Conservation (phyloP, 2,888 invertebrate species). For the Gnatocerus cornutus region DNA sequence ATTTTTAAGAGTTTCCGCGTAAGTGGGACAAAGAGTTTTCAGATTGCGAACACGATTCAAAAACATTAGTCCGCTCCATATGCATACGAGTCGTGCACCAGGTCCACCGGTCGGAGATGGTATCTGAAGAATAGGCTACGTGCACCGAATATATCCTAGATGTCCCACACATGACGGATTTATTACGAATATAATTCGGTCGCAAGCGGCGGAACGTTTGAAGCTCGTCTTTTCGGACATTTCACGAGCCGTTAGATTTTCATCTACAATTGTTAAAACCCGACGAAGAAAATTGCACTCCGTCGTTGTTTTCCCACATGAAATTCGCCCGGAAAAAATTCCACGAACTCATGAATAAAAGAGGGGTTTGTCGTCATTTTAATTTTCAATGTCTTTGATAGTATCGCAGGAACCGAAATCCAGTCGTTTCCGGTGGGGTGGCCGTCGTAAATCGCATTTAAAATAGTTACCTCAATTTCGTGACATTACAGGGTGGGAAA, state of each 20-base stretch:
- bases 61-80: slow-evolving; percentile 38
- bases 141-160: slow-evolving; percentile 58
- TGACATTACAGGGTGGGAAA: slow-evolving; percentile 39
- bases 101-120: slow-evolving; percentile 51
- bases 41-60: slow-evolving; percentile 43
- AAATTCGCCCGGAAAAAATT: slow-evolving; percentile 6
- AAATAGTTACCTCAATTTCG: slow-evolving; percentile 42
- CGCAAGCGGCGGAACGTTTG: slow-evolving; percentile 56
- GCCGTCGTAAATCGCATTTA: slow-evolving; percentile 57
- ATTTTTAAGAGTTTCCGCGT: no score
- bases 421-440: slow-evolving; percentile 57
- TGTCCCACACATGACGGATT: slow-evolving; percentile 60
- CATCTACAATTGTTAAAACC: slow-evolving; percentile 51
- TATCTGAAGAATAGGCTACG: slow-evolving; percentile 56
- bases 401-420: slow-evolving; percentile 53
- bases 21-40: slow-evolving; percentile 26
- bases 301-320: slow-evolving; percentile 29
- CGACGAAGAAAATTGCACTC: slow-evolving; percentile 34
- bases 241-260: slow-evolving; percentile 54
- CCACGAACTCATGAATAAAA: slow-evolving; percentile 40
- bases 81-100: slow-evolving; percentile 46
- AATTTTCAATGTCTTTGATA: slow-evolving; percentile 40
- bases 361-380: slow-evolving; percentile 42
- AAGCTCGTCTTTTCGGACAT: slow-evolving; percentile 52
- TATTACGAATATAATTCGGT: slow-evolving; percentile 56